Base-by-base conservation (phyloP, 2,888 invertebrate genomes). In the Chrysomela aeneicollis region DNA sequence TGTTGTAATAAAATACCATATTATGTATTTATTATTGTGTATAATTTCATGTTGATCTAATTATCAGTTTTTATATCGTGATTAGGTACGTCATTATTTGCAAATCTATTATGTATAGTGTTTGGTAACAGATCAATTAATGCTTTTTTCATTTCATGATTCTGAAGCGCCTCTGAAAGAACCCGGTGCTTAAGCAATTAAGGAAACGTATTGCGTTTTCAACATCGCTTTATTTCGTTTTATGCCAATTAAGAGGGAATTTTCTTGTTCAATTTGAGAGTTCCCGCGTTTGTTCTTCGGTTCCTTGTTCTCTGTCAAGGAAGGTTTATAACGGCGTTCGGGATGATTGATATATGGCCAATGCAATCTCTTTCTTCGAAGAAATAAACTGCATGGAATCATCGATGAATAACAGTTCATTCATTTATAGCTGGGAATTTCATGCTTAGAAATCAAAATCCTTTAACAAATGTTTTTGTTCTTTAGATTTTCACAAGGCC, bases 101-200 rank as follows among this genome's bases (percentile, higher is more conserved):
- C n/a, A n/a, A n/a, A n/a, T n/a, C n/a, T n/a, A n/a, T n/a, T n/a
- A n/a, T n/a, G n/a, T n/a, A n/a, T n/a, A n/a, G n/a, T n/a, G n/a
- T n/a, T n/a, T n/a, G n/a, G n/a, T n/a, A n/a, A n/a, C n/a, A n/a
- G n/a, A n/a, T n/a, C n/a, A n/a, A n/a, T n/a, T n/a, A n/a, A n/a
- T n/a, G n/a, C n/a, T n/a, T n/a, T n/a, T n/a, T n/a, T n/a, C n/a
- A n/a, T n/a, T n/a, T n/a, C n/a, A n/a, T n/a, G n/a, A n/a, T n/a
- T n/a, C n/a, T n/a, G n/a, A n/a, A n/a, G 32, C 32, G 32, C 32
- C 60, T 54, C 54, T 32, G 50, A 51, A 61, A 49, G 52, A 52
- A 47, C 37, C 52, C 59, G 32, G 55, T 42, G 54, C 50, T 60
- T 50, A 61, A 58, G 49, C 57, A 58, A 65, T 65, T 62, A 65